Evolutionary conservation across 35 echinoderm and acorn worm species (phyloP).

Genomic region (Stichopus chloronotus): DNA sequence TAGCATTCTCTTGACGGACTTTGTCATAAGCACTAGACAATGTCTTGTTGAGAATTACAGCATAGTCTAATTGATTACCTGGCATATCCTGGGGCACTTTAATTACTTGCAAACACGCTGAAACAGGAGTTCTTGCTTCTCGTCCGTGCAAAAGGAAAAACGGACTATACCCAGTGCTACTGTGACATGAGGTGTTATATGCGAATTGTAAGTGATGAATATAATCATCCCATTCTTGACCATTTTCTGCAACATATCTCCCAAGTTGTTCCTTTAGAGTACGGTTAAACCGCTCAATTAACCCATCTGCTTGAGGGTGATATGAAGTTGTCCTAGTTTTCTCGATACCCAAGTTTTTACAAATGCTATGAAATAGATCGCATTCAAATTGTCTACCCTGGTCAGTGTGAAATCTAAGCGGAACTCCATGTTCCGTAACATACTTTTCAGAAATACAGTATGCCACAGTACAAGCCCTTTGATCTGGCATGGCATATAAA

Average conservation of each 20-base stretch:
- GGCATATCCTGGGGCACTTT: not conserved
- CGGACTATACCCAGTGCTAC: no score
- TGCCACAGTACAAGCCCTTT: no score
- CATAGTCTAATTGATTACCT: not conserved
- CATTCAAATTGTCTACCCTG: not conserved
- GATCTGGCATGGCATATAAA: not conserved
- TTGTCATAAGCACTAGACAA: not conserved
- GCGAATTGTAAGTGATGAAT: not conserved
- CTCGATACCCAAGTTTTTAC: slow-evolving; percentile 1
- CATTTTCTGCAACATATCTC: slow-evolving; percentile 1
- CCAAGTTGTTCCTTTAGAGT: not conserved
- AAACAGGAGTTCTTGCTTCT: not conserved
- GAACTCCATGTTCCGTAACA: no score
- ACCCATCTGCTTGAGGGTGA: slow-evolving; percentile 28
- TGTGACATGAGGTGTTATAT: no score
- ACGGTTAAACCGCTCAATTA: slow-evolving; percentile 8
- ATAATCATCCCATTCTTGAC: slow-evolving; percentile 14
- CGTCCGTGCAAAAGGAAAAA: not conserved
- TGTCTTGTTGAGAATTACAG: slow-evolving; percentile 9
- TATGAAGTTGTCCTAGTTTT: slow-evolving; percentile 31
- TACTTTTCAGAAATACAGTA: slow-evolving; percentile 10
- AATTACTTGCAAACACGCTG: not conserved
- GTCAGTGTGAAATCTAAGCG: no score
- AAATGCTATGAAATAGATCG: not conserved
- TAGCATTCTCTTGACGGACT: slow-evolving; percentile 13